Conservation (phyloP, 2,888 invertebrate species). For the Trissoscelio sp. region DNA sequence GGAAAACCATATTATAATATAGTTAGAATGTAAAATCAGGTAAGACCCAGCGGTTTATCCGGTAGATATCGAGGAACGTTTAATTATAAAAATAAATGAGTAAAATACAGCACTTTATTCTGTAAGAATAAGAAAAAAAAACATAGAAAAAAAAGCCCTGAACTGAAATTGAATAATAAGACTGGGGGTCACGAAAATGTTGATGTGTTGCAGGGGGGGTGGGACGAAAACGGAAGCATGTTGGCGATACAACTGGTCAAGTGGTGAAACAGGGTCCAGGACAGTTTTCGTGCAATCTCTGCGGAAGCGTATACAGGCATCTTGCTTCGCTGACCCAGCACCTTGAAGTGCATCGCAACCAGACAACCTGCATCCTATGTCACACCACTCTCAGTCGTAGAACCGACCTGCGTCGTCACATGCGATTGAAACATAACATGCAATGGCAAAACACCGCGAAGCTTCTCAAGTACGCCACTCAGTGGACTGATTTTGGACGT, state of each 20-base stretch:
- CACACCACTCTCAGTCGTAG: conserved; percentile 83
- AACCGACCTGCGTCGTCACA: conserved; percentile 83
- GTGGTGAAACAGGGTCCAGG: conserved; percentile 83
- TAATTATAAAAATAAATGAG: no score
- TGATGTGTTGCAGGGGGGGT: conserved; percentile 84
- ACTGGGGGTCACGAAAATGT: conserved; percentile 82
- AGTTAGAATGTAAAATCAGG: no score
- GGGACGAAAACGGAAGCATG: conserved; percentile 83
- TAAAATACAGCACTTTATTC: no score
- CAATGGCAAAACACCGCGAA: conserved; percentile 84
- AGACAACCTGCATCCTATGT: conserved; percentile 83
- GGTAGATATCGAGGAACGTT: no score
- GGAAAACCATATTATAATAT: no score
- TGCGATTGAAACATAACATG: conserved; percentile 83
- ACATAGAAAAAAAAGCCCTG: no score
- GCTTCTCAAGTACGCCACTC: conserved; percentile 89
- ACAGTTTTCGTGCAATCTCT: conserved; percentile 83
- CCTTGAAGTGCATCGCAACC: conserved; percentile 83
- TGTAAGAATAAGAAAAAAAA: no score
- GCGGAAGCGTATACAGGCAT: conserved; percentile 83
- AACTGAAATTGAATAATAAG: conserved; percentile 18
- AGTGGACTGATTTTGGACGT: conserved; percentile 84
- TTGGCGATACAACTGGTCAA: conserved; percentile 83
- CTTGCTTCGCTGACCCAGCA: conserved; percentile 83
- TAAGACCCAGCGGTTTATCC: no score